Percentiles rank a stretch among this genome's conserved stretches.
These are phyloP conservation scores for Ethmia dodecea DNA, from an alignment of 2,888 invertebrate genomes.

Conservation along the genomic window DNA sequence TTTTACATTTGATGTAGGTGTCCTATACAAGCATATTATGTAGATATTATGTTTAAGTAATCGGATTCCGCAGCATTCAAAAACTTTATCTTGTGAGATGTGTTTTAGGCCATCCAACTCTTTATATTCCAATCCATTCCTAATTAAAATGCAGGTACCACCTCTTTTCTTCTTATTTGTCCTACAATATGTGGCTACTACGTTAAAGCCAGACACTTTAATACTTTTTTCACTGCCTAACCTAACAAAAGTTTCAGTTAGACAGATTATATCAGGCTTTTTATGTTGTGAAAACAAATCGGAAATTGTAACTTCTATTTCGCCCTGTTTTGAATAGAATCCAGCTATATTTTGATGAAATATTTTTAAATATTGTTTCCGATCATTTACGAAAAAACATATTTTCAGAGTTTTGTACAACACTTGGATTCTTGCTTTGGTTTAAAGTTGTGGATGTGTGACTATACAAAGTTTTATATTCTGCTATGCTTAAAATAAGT, in stretches of 20 bases:
- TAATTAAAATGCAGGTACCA: constrained; percentile 1
- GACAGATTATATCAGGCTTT: constrained; percentile 4
- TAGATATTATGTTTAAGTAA: neutral
- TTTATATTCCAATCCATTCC: constrained; percentile 1
- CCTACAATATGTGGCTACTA: neutral
- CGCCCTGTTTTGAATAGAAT: neutral
- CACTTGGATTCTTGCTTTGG: neutral
- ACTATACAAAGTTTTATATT: neutral
- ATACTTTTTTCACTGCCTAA: constrained; percentile 3
- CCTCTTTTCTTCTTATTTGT: neutral
- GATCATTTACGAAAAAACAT: neutral
- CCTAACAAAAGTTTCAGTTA: constrained; percentile 8
- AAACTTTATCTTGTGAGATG: neutral
- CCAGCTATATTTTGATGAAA: constrained; percentile 2
- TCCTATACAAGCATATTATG: constrained; percentile 2
- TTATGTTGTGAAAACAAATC: neutral
- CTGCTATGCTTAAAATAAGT: neutral
- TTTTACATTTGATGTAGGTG: neutral
- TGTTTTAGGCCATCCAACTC: neutral
- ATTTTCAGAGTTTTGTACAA: neutral
- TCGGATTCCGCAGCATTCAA: constrained; percentile 4
- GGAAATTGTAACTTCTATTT: neutral
- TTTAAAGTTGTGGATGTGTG: neutral
- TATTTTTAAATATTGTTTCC: neutral
- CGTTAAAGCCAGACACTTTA: constrained; percentile 1